Conservation (phyloP, 2,888 invertebrate genomes). For the Anticlea derivata region DNA sequence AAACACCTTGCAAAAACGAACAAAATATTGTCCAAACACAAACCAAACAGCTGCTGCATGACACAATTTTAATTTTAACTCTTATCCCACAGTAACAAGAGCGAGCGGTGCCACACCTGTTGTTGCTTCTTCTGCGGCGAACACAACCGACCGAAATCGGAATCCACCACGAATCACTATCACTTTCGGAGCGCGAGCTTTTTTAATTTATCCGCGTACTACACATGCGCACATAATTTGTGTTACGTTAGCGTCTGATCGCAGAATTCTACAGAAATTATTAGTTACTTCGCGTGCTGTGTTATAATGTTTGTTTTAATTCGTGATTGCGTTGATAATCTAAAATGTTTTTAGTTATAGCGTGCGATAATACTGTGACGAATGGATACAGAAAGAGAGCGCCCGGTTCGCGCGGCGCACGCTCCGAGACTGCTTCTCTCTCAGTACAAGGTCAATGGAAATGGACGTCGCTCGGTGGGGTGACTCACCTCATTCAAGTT, state of each 20-base stretch:
- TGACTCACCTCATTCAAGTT: conserved; percentile 43
- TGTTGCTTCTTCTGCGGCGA: conserved; percentile 39
- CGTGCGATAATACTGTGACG: conserved; percentile 10
- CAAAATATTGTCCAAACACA: conserved; percentile 2
- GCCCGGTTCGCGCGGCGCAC: conserved; percentile 46
- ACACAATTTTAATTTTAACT: conserved; percentile 37
- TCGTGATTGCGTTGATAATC: conserved; percentile 14
- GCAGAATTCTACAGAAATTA: conserved; percentile 18
- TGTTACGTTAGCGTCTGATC: conserved; percentile 15
- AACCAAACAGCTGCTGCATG: conserved; percentile 27
- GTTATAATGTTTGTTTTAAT: conserved; percentile 10
- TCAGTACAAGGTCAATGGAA: conserved; percentile 51
- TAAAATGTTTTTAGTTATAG: conserved; percentile 13
- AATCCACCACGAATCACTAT: conserved; percentile 28
- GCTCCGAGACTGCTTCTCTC: conserved; percentile 46
- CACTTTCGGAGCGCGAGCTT: conserved; percentile 30
- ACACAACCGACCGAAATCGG: conserved; percentile 40
- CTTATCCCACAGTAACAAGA: conserved; percentile 30
- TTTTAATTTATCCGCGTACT: conserved; percentile 38
- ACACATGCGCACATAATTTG: conserved; percentile 55
- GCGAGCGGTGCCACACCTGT: conserved; percentile 43
- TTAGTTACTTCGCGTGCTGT: conserved; percentile 13
- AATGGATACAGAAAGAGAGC: conserved; percentile 21
- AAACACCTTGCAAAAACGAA: no score
- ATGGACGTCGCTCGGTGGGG: conserved; percentile 37